A percentile compares a stretch with the other conserved stretches of the same genome.
These are phyloP conservation scores for Cephus runcator DNA, from an alignment of 2,888 invertebrate genomes.

Conservation along the genomic window DNA sequence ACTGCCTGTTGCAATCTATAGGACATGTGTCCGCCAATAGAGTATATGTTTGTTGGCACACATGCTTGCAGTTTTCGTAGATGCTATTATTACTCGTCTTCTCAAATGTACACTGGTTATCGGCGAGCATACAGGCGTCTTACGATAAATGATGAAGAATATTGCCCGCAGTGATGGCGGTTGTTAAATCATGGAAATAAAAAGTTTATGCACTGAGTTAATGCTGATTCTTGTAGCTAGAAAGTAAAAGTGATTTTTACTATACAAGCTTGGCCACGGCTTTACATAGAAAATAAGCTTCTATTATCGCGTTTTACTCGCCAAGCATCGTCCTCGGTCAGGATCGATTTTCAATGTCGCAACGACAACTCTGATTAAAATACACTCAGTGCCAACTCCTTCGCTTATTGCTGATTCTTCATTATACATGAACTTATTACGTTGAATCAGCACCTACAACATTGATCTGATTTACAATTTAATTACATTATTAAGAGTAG, in stretches of 20 bases:
- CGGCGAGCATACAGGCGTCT: background rate
- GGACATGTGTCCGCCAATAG: background rate
- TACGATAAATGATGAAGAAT: background rate
- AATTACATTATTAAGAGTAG: constrained; percentile 1
- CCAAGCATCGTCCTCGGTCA: background rate
- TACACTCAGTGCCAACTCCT: background rate
- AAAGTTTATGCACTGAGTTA: background rate
- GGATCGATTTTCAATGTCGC: background rate
- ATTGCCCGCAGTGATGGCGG: background rate
- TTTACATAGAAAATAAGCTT: background rate
- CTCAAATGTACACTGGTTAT: background rate
- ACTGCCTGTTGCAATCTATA: background rate
- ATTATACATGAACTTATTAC: background rate
- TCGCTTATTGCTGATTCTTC: constrained; percentile 10
- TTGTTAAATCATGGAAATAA: background rate
- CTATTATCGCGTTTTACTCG: background rate
- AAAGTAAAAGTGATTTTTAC: background rate
- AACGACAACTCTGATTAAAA: background rate
- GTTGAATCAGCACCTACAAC: constrained; percentile 7
- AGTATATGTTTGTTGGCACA: background rate
- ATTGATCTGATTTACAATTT: background rate
- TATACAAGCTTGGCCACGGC: background rate
- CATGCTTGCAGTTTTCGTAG: background rate
- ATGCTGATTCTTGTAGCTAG: background rate
- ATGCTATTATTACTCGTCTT: constrained; percentile 3